phyloP scores from a whole-genome alignment of 1,140 invertebrate species.

The Ditylenchus dipsaci region DNA sequence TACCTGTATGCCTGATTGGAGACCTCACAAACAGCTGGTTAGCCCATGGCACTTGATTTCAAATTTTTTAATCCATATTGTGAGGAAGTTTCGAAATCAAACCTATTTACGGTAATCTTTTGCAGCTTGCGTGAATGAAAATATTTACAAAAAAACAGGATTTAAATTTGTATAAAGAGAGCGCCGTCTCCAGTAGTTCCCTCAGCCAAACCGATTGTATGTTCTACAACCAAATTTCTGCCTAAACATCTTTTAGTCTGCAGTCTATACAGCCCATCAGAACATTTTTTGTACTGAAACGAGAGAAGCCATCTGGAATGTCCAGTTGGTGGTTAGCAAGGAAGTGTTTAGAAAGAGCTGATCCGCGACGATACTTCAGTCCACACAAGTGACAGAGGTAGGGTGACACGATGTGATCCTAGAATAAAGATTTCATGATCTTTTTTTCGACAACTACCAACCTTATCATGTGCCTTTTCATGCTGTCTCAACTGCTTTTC shows the following conservation, averaged over 20 bases:
- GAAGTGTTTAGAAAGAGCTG: slow-evolving; percentile 37
- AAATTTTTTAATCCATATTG: too few species aligned
- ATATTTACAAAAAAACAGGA: too few species aligned
- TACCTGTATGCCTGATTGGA: too few species aligned
- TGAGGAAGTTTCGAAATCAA: too few species aligned
- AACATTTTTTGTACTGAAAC: slow-evolving; percentile 47
- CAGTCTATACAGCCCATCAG: slow-evolving; percentile 35
- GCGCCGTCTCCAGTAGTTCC: not conserved
- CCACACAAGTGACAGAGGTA: slow-evolving; percentile 43
- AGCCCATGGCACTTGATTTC: too few species aligned
- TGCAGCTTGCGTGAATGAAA: too few species aligned
- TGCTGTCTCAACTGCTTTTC: slow-evolving; percentile 38
- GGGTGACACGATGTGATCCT: slow-evolving; percentile 25
- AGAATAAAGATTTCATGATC: slow-evolving; percentile 2
- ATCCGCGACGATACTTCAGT: slow-evolving; percentile 29
- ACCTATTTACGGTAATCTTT: too few species aligned
- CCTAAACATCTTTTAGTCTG: slow-evolving; percentile 29
- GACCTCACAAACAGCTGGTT: too few species aligned
- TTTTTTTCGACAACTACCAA: not conserved
- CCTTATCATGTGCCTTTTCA: slow-evolving; percentile 25
- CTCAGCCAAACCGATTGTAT: not conserved
- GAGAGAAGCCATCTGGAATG: slow-evolving; percentile 39
- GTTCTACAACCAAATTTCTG: slow-evolving; percentile 7
- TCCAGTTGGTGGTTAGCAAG: slow-evolving; percentile 23
- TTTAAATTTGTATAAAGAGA: not conserved